phyloP scores from a whole-genome alignment of 2,888 invertebrate species.

The Syrphus vitripennis region DNA sequence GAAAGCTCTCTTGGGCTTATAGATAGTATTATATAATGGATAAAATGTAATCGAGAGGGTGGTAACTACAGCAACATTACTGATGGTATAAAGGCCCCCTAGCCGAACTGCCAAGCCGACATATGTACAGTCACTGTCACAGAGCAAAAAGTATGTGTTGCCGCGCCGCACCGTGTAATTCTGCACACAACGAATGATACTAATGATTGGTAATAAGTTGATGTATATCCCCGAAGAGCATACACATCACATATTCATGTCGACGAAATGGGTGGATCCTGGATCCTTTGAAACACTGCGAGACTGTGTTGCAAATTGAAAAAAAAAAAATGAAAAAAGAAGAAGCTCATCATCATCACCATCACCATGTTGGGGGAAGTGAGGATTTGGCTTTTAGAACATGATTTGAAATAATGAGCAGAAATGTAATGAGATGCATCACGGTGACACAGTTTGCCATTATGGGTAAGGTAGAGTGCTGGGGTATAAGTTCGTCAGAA shows the following conservation, averaged over 20 bases:
- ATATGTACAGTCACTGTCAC: background rate
- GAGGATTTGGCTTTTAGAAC: constrained; percentile 13
- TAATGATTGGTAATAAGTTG: constrained; percentile 68
- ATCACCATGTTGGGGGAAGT: background rate
- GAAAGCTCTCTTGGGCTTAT: constrained; percentile 14
- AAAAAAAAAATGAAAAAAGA: background rate
- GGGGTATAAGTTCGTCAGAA: no score
- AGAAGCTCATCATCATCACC: background rate
- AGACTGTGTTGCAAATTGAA: background rate
- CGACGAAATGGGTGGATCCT: background rate
- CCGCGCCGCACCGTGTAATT: constrained; percentile 5
- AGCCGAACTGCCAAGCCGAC: background rate
- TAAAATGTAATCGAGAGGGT: background rate
- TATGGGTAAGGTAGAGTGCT: background rate
- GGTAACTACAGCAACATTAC: background rate
- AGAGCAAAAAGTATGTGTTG: background rate
- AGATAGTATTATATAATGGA: background rate
- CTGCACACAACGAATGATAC: constrained; percentile 34
- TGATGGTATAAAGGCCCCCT: background rate
- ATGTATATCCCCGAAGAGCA: constrained; percentile 37
- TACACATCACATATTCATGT: background rate
- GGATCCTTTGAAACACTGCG: constrained; percentile 20
- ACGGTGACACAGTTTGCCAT: constrained; percentile 42
- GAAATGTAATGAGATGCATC: constrained; percentile 60
- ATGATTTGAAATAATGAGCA: constrained; percentile 65